These are phyloP conservation scores for Drosophila infuscata DNA, from an alignment of 2,888 invertebrate species.

Conservation along the genomic window DNA sequence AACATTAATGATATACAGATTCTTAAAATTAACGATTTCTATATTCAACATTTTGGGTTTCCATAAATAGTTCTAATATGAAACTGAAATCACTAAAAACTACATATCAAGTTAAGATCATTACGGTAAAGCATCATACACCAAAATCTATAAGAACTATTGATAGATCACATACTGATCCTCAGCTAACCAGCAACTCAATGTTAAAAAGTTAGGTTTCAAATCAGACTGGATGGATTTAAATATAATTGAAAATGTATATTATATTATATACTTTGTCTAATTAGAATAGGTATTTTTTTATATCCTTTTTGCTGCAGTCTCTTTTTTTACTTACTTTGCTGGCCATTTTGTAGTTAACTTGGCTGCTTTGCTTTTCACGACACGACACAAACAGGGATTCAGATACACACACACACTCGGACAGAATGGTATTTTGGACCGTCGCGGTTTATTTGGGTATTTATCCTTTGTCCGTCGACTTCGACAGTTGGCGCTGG, in stretches of 20 bases:
- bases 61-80: neutral
- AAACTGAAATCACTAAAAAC: neutral
- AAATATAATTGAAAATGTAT: neutral
- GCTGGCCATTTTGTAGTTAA: constrained; percentile 68
- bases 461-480: constrained; percentile 50
- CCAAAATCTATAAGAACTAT: neutral
- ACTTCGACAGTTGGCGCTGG: constrained; percentile 50
- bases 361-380: constrained; percentile 33
- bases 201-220: neutral
- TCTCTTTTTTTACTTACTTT: constrained; percentile 73
- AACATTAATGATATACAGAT: no score
- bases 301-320: neutral
- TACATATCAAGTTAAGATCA: neutral
- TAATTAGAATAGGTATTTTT: neutral
- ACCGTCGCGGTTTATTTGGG: constrained; percentile 28
- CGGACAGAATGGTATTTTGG: neutral
- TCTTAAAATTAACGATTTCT: no score
- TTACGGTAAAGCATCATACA: neutral
- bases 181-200: neutral
- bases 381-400: constrained; percentile 13
- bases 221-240: neutral
- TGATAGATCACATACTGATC: neutral
- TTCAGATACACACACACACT: neutral
- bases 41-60: no score
- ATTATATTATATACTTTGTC: neutral